phyloP scores from a whole-genome alignment of 2,113 vertebrate species.

The Atlantisia rogersi region DNA sequence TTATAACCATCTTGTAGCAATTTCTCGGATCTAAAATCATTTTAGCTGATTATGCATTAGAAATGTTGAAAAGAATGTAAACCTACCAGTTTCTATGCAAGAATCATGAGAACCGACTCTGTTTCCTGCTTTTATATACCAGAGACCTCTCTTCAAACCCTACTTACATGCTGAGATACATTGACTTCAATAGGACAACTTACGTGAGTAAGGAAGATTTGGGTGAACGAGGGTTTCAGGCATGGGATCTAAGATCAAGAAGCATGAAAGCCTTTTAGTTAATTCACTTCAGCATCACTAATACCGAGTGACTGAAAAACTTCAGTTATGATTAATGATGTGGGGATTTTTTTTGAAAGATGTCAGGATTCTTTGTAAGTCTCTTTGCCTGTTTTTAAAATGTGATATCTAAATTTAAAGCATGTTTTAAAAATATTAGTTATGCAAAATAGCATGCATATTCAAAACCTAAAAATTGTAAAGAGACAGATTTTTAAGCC shows the following conservation, averaged over 20 bases:
- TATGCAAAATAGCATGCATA: neutral
- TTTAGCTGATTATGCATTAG: slow-evolving; percentile 68
- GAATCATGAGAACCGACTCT: slow-evolving; percentile 18
- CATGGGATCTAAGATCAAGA: slow-evolving; percentile 50
- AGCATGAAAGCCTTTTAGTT: slow-evolving; percentile 57
- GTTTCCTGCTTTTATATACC: neutral
- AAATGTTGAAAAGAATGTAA: slow-evolving; percentile 61
- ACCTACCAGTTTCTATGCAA: slow-evolving; percentile 63
- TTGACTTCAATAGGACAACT: slow-evolving; percentile 42
- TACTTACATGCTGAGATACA: slow-evolving; percentile 17
- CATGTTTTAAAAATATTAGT: neutral
- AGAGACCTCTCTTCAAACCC: slow-evolving; percentile 13
- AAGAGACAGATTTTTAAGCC: neutral
- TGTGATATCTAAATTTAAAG: slow-evolving; percentile 7
- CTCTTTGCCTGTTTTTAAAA: neutral
- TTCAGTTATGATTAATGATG: slow-evolving; percentile 42
- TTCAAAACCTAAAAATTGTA: neutral
- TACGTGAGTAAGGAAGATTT: slow-evolving; percentile 3
- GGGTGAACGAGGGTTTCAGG: slow-evolving; percentile 29
- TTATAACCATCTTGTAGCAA: slow-evolving; percentile 79
- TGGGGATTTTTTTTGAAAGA: neutral
- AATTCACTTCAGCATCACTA: slow-evolving; percentile 52
- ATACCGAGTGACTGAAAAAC: slow-evolving; percentile 39
- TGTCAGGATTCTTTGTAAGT: neutral
- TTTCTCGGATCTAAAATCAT: slow-evolving; percentile 67